Evolutionary conservation across 30 jellyfish, hydroid and myxozoan species (phyloP).

Genomic region (Aurelia sp.): DNA sequence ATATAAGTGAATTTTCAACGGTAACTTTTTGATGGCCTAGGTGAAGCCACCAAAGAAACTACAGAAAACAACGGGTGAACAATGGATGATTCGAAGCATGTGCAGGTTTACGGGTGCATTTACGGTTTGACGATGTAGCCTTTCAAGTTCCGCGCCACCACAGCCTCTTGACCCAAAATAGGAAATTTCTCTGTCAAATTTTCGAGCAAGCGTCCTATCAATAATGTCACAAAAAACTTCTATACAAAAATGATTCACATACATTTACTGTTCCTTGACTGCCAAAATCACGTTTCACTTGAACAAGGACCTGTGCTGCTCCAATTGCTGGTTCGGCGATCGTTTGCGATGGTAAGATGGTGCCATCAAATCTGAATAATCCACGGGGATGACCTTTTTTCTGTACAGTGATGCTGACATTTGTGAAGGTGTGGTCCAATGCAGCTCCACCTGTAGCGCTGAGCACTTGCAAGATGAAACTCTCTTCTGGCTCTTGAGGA

Average conservation of each 20-base stretch:
- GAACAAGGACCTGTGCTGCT: slow-evolving; percentile 6
- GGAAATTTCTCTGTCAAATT: too few species aligned
- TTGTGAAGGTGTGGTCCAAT: slow-evolving; percentile 64
- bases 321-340: slow-evolving; percentile 84
- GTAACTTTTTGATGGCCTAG: too few species aligned
- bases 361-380: slow-evolving; percentile 62
- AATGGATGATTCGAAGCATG: too few species aligned
- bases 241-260: background rate
- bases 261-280: slow-evolving; percentile 66
- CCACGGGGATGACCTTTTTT: slow-evolving; percentile 98
- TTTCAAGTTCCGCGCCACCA: too few species aligned
- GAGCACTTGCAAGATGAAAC: slow-evolving; percentile 52
- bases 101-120: too few species aligned
- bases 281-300: slow-evolving; percentile 66
- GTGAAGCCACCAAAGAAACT: too few species aligned
- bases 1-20: too few species aligned
- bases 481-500: slow-evolving; percentile 85
- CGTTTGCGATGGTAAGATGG: slow-evolving; percentile 28
- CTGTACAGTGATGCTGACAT: slow-evolving; percentile 56
- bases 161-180: too few species aligned
- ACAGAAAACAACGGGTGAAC: too few species aligned
- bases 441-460: slow-evolving; percentile 90
- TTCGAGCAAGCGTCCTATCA: too few species aligned
- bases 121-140: too few species aligned
- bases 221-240: too few species aligned